Evolutionary conservation across 2,797 vertebrate genomes (phyloP), one percentile per base, ranked within the genome.

Genomic region (Protosalanx chinensis): DNA sequence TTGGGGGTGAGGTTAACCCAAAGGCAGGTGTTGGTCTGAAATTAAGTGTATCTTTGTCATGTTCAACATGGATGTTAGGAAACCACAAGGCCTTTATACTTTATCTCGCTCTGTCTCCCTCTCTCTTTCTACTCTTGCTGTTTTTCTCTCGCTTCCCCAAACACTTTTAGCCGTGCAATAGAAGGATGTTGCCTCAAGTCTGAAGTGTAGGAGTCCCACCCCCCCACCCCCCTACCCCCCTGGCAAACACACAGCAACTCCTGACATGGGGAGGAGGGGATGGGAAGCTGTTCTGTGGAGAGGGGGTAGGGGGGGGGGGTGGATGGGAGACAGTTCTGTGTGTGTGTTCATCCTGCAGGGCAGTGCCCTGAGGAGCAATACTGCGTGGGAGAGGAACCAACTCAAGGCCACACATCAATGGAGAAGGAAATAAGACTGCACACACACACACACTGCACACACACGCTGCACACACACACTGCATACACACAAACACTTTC

Each of bases 351-450:
- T 20, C 6, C 49, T 68, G 49, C 5, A 32, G 16, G 23, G 27
- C 16, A 33, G 51, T 33, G 29, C 51, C 66, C 51, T 4, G 15
- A 12, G 49, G 51, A 27, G 49, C 30, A 56, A 13, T n/a, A 27
- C 51, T 10, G 29, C 8, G 30, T 68, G 29, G 30, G 66, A 68
- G 51, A 57, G 49, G 15, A 30, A 18, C 3, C 0, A 27, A 7
- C 23, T 32, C 29, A 67, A 56, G 65, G 49, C 16, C 66, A 68
- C 23, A 56, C 66, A 20, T 68, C 66, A 68, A 13, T 56, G 51
- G 18, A 68, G 16, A 51, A 56, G 8, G 66, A 68, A 56, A 51
- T 63, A 16, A 33, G 2, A 33, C n/a, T 29, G 27, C 13, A 49
- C 5, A 65, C 41, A 66, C 37, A 51, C 37, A 67, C 20, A 32